A percentile compares a stretch with the other conserved stretches of the same genome.
Evolutionary conservation across 1,140 invertebrate species (phyloP).

Genomic region (Heterodera schachtii): DNA sequence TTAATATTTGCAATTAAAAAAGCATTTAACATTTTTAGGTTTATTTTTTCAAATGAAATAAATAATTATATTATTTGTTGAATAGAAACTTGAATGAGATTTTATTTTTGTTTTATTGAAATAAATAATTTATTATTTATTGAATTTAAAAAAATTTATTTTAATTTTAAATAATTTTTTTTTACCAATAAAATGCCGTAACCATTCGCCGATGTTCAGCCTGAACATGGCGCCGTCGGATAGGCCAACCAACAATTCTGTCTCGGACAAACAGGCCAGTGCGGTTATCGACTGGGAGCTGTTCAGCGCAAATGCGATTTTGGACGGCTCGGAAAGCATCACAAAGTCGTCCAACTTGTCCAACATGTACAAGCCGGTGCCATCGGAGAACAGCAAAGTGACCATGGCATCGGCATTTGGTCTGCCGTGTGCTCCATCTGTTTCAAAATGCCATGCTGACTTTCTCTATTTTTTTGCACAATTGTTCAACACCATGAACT

Average conservation of each 20-base stretch:
- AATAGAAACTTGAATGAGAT: too few relatives aligned
- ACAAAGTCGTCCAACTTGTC: conserved; percentile 50
- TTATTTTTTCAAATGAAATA: too few relatives aligned
- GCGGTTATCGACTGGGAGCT: conserved; percentile 41
- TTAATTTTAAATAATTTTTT: conserved; percentile 4
- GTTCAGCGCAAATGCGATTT: conserved; percentile 37
- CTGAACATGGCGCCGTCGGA: conserved; percentile 48
- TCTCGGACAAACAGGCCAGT: conserved; percentile 26
- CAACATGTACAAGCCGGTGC: conserved; percentile 40
- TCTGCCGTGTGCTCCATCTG: background rate
- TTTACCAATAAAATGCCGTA: background rate
- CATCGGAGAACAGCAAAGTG: conserved; percentile 49
- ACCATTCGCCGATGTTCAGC: conserved; percentile 22
- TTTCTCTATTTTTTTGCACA: too few relatives aligned
- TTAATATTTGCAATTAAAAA: too few relatives aligned
- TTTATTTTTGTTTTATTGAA: too few relatives aligned
- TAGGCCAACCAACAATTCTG: conserved; percentile 42
- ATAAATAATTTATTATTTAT: too few relatives aligned
- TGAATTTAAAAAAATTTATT: background rate
- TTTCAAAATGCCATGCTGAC: conserved; percentile 8
- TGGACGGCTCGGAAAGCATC: conserved; percentile 40
- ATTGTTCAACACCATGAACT: conserved; percentile 5
- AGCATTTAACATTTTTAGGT: too few relatives aligned
- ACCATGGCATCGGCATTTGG: background rate
- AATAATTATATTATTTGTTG: too few relatives aligned